These are phyloP conservation scores for Mythimna ferrago DNA, from an alignment of 2,888 invertebrate genomes.

Conservation along the genomic window DNA sequence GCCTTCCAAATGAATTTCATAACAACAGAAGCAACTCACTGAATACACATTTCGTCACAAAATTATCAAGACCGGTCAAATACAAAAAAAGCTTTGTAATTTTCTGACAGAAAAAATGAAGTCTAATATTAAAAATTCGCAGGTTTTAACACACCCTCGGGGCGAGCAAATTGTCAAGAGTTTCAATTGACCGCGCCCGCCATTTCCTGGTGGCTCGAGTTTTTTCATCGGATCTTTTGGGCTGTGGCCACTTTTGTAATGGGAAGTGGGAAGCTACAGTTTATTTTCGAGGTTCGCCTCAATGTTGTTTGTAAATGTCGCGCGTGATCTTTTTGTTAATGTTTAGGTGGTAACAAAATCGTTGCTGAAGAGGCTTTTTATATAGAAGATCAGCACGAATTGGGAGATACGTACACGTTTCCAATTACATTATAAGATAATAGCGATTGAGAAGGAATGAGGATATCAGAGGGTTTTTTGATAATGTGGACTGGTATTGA, in stretches of 20 bases:
- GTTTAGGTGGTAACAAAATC: constrained; percentile 24
- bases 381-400: constrained; percentile 26
- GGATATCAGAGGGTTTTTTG: constrained; percentile 7
- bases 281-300: constrained; percentile 58
- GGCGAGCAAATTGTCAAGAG: constrained; percentile 66
- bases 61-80: constrained; percentile 58
- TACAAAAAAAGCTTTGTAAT: constrained; percentile 56
- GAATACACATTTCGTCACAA: constrained; percentile 32
- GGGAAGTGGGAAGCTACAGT: constrained; percentile 59
- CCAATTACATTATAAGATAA: constrained; percentile 35
- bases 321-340: constrained; percentile 46
- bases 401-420: constrained; percentile 23
- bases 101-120: constrained; percentile 60
- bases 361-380: constrained; percentile 25
- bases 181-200: constrained; percentile 62
- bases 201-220: constrained; percentile 62
- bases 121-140: constrained; percentile 70
- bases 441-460: neutral
- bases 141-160: constrained; percentile 58
- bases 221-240: constrained; percentile 62
- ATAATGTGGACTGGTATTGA: neutral
- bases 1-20: neutral
- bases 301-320: constrained; percentile 51
- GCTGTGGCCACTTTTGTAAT: constrained; percentile 64
- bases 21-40: constrained; percentile 22